Percentiles rank a stretch among this genome's conserved stretches.
Evolutionary conservation across 2,797 vertebrate species (phyloP).

Genomic region (Syngnathus acus): DNA sequence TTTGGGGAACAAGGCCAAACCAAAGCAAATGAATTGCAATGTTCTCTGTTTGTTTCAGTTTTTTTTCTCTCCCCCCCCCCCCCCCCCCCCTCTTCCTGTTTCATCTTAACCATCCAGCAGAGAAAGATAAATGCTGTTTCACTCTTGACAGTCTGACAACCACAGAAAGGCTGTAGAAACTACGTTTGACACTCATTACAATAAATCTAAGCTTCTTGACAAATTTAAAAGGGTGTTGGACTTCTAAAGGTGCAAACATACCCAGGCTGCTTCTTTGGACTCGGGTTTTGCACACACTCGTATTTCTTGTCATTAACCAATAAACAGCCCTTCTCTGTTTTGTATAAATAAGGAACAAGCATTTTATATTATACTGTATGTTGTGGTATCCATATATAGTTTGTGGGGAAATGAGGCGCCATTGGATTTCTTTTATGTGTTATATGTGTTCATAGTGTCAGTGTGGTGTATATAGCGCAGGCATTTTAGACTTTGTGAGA

Average conservation of each 20-base stretch:
- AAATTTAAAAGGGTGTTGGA: constrained; percentile 25
- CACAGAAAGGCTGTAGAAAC: constrained; percentile 29
- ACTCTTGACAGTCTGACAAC: constrained; percentile 31
- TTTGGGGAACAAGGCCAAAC: constrained; percentile 28
- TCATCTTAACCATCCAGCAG: constrained; percentile 31
- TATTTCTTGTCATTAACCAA: constrained; percentile 10
- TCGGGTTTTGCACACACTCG: not conserved
- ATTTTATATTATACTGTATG: constrained; percentile 45
- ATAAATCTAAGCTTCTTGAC: constrained; percentile 5
- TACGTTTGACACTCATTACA: constrained; percentile 24
- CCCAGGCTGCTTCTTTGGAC: not conserved
- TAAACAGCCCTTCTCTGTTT: constrained; percentile 32
- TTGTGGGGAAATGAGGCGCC: constrained; percentile 14
- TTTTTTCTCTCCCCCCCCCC: constrained; percentile 11
- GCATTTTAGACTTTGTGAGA: constrained; percentile 19
- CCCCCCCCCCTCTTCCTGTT: constrained; percentile 21
- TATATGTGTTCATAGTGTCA: constrained; percentile 19
- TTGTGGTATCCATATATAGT: constrained; percentile 28
- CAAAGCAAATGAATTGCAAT: constrained; percentile 63
- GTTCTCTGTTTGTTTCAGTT: constrained; percentile 30
- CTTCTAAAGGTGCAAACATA: constrained; percentile 12
- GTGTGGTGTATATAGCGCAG: constrained; percentile 16
- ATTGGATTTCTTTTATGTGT: constrained; percentile 16
- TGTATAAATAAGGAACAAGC: constrained; percentile 39
- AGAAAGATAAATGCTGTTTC: constrained; percentile 14